Evolutionary conservation across 2,113 vertebrate species (phyloP).

Genomic region (Engystomops pustulosus): DNA sequence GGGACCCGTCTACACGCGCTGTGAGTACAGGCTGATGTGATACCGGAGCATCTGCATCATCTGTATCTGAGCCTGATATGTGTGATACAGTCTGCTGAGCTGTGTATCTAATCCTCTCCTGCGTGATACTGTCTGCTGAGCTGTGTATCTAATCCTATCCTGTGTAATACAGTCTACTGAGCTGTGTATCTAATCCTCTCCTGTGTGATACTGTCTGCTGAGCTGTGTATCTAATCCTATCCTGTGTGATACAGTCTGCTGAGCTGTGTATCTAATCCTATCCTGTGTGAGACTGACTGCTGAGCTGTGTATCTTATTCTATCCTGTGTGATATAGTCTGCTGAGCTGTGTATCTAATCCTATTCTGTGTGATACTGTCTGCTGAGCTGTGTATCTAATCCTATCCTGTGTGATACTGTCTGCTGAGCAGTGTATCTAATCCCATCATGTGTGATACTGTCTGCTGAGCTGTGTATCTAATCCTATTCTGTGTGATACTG

Average conservation of each 20-base stretch:
- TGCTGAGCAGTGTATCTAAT: too few species aligned
- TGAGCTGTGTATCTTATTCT: background rate
- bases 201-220: background rate
- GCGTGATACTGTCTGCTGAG: background rate
- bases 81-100: background rate
- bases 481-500: too few species aligned
- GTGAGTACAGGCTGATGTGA: constrained; percentile 46
- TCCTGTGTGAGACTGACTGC: background rate
- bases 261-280: background rate
- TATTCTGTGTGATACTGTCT: background rate
- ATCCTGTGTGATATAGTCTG: background rate
- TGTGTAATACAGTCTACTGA: background rate
- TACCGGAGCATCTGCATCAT: background rate
- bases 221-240: background rate
- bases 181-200: background rate
- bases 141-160: background rate
- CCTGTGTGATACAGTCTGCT: too few species aligned
- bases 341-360: background rate
- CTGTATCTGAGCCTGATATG: background rate
- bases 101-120: background rate
- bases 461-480: too few species aligned
- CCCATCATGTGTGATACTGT: too few species aligned
- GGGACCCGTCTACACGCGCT: constrained; percentile 7
- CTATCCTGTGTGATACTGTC: too few species aligned
- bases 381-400: too few species aligned